A percentile compares a stretch with the other conserved stretches of the same genome.
Evolutionary conservation across 2,113 vertebrate genomes (phyloP).

Genomic region (Brachirus orientalis): DNA sequence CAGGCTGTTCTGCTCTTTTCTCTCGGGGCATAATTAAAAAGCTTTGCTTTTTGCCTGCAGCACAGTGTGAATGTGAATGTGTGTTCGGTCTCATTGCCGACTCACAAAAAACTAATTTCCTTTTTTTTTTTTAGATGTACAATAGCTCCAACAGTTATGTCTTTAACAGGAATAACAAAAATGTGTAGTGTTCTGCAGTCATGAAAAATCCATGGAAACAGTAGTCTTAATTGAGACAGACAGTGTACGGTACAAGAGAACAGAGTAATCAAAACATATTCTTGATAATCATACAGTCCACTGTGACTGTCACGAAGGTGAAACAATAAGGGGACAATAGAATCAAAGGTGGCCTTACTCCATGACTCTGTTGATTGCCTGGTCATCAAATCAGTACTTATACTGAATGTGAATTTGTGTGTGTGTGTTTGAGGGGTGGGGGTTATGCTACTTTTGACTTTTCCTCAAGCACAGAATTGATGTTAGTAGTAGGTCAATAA

Average conservation of each 20-base stretch:
- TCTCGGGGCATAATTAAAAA: constrained; percentile 81
- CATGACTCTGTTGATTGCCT: constrained; percentile 31
- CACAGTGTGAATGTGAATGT: constrained; percentile 39
- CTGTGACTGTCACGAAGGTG: constrained; percentile 14
- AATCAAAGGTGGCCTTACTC: constrained; percentile 13
- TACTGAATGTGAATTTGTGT: constrained; percentile 19
- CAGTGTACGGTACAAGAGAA: not conserved
- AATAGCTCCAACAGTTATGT: constrained; percentile 1
- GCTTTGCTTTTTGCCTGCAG: constrained; percentile 50
- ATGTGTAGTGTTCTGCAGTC: not conserved
- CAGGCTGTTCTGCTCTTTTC: constrained; percentile 76
- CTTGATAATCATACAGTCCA: not conserved
- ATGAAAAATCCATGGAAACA: constrained; percentile 1
- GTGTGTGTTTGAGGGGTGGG: no score
- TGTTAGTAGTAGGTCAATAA: constrained; percentile 42
- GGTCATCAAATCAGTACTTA: constrained; percentile 11
- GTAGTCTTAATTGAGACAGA: constrained; percentile 11
- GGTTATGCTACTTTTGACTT: constrained; percentile 29
- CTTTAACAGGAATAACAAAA: constrained; percentile 13
- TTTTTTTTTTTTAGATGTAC: constrained; percentile 27
- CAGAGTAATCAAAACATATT: not conserved
- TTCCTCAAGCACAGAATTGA: constrained; percentile 27
- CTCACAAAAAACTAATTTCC: constrained; percentile 42
- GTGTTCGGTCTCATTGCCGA: constrained; percentile 52
- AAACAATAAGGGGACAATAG: constrained; percentile 18